These are phyloP conservation scores for Noctua janthe DNA, from an alignment of 2,888 invertebrate species.

Conservation along the genomic window DNA sequence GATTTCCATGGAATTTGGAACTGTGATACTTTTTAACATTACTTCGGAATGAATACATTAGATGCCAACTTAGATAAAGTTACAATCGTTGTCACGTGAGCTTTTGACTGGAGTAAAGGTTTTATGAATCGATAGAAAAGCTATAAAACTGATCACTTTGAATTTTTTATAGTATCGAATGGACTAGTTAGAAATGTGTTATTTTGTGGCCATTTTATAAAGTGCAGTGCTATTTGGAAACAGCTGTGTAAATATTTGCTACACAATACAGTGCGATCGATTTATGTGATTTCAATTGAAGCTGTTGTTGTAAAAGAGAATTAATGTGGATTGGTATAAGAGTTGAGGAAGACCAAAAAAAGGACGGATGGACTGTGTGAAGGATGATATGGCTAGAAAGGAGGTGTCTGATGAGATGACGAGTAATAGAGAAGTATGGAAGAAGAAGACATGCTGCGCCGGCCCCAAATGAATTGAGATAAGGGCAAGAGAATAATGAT, in stretches of 20 bases:
- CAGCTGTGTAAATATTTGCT: neutral
- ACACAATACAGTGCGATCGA: neutral
- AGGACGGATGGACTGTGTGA: too few species aligned
- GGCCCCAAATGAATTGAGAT: too few species aligned
- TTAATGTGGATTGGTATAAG: too few species aligned
- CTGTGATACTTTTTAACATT: neutral
- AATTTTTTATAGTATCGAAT: conserved; percentile 12
- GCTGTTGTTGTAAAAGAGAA: neutral
- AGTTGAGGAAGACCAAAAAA: too few species aligned
- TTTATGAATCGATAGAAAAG: conserved; percentile 29
- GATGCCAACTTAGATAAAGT: conserved; percentile 30
- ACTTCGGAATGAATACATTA: neutral
- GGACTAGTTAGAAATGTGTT: neutral
- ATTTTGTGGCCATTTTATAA: neutral
- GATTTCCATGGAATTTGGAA: conserved; percentile 15
- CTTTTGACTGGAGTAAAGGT: neutral
- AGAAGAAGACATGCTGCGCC: too few species aligned
- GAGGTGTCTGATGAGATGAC: too few species aligned
- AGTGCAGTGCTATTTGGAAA: neutral
- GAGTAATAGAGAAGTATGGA: too few species aligned
- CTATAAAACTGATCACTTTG: neutral
- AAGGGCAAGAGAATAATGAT: too few species aligned
- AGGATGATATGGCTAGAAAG: too few species aligned
- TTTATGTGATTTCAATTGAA: neutral
- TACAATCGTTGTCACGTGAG: conserved; percentile 18